Percentiles rank a stretch among this genome's conserved stretches.
Conservation (phyloP, 2,888 invertebrate genomes). For the Panzeria rudis region DNA sequence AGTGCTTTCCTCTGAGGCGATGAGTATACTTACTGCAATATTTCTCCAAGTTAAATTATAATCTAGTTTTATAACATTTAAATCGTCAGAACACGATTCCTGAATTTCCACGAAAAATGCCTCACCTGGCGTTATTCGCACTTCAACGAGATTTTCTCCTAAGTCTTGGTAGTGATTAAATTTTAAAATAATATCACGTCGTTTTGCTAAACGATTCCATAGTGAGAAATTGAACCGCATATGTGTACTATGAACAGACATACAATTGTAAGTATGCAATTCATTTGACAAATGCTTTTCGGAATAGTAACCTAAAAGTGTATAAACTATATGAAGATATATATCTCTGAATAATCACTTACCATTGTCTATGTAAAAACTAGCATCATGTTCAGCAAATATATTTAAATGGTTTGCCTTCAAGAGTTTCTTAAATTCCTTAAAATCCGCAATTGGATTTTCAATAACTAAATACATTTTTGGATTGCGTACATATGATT, state of each 20-base stretch:
- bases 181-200: constrained; percentile 78
- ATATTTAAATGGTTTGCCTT: constrained; percentile 79
- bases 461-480: constrained; percentile 78
- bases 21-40: constrained; percentile 62
- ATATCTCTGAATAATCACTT: background rate
- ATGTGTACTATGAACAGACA: constrained; percentile 78
- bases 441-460: constrained; percentile 77
- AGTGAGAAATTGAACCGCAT: constrained; percentile 78
- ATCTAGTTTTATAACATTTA: constrained; percentile 76
- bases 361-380: constrained; percentile 79
- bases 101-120: constrained; percentile 79
- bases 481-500: constrained; percentile 75
- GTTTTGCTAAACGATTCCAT: constrained; percentile 81
- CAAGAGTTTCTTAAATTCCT: constrained; percentile 77
- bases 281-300: constrained; percentile 80
- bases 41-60: constrained; percentile 80
- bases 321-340: background rate
- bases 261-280: constrained; percentile 79
- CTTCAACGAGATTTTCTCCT: constrained; percentile 74
- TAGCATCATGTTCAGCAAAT: constrained; percentile 80
- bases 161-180: constrained; percentile 76
- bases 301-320: constrained; percentile 75
- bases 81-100: constrained; percentile 78
- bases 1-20: too few relatives aligned
- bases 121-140: constrained; percentile 79